Base-by-base conservation (phyloP, 2,888 invertebrate species). In the Lissonota sp. region DNA sequence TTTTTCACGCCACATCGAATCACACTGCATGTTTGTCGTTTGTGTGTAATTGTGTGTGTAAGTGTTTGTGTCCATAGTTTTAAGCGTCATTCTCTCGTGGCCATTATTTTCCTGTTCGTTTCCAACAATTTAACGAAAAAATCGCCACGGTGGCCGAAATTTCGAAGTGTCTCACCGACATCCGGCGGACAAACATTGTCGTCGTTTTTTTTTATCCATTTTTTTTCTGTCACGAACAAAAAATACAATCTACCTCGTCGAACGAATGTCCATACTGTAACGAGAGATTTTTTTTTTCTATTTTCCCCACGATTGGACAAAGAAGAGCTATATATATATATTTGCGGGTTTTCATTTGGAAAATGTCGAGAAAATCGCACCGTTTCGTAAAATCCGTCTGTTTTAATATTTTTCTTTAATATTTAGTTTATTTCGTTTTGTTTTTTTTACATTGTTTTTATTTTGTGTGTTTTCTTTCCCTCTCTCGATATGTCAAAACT, bases 401-500 rank as follows among this genome's bases (percentile, higher is more conserved):
- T 37, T 57, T 37, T 44, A 44, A 8, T 8, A 44, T 44, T 57
- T 73, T n/a, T 51, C 62, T 73, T 39, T 16, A 42, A 77, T 42
- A 12, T 71, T 69, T 64, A 12, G 37, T 67, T 73, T 16, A 75
- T 62, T 58, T 42, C 42, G 49, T 58, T 26, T 78, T 53, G n/a
- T n/a, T 58, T 42, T 55, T 40, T 60, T 58, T 58, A 49, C 55
- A 46, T 51, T 51, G 14, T 70, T 72, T 64, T 57, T 74, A 37
- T 53, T 72, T 70, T 46, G 7, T 26, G 26, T 26, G 26, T 63
- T 40, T 51, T 72, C 26, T 10, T 66, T 44, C 64, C 16, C 44
- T 72, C 26, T 10, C 60, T 44, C 64, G 78, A 78, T 78, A 78
- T 78, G 78, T 78, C 14, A 40, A 70, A 70, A 76, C 76, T 66